These are phyloP conservation scores for Helostoma temminkii DNA, from an alignment of 2,797 vertebrate species.

Conservation along the genomic window DNA sequence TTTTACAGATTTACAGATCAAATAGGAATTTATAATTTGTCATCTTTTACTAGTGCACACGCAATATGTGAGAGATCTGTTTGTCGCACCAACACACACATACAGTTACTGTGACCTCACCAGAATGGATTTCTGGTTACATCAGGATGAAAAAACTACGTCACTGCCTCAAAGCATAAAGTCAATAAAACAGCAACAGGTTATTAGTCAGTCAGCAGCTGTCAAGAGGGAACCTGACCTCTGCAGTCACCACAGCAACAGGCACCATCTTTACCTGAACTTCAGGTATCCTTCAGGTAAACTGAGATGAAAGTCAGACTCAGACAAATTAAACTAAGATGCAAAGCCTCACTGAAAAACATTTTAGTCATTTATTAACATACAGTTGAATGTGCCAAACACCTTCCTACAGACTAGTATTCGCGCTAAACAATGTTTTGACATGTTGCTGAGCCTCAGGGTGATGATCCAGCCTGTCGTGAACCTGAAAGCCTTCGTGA, in stretches of 20 bases:
- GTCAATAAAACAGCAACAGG: slow-evolving; percentile 5
- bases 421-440: too few species aligned
- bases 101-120: neutral
- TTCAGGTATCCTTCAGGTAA: too few species aligned
- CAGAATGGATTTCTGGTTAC: neutral
- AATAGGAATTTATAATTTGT: neutral
- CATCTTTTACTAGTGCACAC: neutral
- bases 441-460: too few species aligned
- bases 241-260: neutral
- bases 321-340: too few species aligned
- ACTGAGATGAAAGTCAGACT: too few species aligned
- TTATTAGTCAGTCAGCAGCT: neutral
- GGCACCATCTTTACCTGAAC: neutral
- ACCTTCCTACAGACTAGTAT: too few species aligned
- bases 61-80: neutral
- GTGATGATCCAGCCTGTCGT: too few species aligned
- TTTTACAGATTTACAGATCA: too few species aligned
- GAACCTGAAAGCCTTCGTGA: too few species aligned
- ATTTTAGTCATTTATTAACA: too few species aligned
- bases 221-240: neutral
- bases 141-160: neutral
- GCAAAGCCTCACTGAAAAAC: too few species aligned
- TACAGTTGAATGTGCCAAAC: too few species aligned
- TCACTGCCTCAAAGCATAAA: neutral
- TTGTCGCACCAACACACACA: slow-evolving; percentile 1